These are phyloP conservation scores for Leptinotarsa defecta DNA, from an alignment of 1,140 invertebrate species.

Conservation along the genomic window DNA sequence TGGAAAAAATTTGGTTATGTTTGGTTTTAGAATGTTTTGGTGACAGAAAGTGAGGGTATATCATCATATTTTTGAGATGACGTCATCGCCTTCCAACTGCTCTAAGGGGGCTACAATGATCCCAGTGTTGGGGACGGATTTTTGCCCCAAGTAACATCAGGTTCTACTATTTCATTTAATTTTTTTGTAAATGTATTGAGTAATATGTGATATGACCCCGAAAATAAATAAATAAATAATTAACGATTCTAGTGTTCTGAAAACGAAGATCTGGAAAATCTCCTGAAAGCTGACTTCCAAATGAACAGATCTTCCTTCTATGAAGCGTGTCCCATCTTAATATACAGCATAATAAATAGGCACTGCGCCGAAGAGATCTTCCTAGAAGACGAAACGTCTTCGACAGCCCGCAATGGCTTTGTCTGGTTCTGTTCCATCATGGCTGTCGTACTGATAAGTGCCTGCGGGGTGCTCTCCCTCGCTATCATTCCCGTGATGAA, in stretches of 20 bases:
- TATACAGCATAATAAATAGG: conserved; percentile 44
- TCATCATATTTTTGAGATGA: too few species aligned
- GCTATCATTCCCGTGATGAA: conserved; percentile 89
- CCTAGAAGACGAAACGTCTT: conserved; percentile 18
- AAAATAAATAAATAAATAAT: conserved; percentile 10
- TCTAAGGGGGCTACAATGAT: too few species aligned
- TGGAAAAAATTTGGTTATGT: too few species aligned
- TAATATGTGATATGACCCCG: not conserved
- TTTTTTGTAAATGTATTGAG: not conserved
- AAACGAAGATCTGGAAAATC: conserved; percentile 18
- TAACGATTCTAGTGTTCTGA: conserved; percentile 37
- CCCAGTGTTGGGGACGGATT: too few species aligned
- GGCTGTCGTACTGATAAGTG: conserved; percentile 81
- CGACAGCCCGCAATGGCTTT: conserved; percentile 17
- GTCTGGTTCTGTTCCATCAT: conserved; percentile 79
- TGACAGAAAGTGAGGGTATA: too few species aligned
- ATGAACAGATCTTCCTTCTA: conserved; percentile 41
- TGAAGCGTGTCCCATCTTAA: conserved; percentile 46
- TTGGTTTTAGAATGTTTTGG: too few species aligned
- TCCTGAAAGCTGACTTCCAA: not conserved
- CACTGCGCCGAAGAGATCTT: not conserved
- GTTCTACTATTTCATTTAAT: not conserved
- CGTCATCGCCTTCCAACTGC: too few species aligned
- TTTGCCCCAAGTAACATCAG: too few species aligned
- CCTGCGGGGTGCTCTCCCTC: conserved; percentile 82